Percentiles rank a stretch among this genome's conserved stretches.
Evolutionary conservation across 2,113 vertebrate genomes (phyloP).

Genomic region (Oceanites oceanicus): DNA sequence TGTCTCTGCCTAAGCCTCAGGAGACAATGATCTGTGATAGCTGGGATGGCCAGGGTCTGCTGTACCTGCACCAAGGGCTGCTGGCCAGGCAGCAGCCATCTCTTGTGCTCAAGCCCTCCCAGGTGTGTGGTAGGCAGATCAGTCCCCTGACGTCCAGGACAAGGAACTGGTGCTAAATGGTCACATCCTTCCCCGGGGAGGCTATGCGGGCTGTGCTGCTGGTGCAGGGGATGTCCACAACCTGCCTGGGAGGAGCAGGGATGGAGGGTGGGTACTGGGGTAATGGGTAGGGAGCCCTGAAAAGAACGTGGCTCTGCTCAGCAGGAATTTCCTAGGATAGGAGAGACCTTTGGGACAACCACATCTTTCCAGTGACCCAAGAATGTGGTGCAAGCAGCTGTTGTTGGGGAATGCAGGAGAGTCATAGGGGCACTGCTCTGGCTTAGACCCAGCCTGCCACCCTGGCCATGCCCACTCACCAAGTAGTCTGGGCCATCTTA

Average conservation of each 20-base stretch:
- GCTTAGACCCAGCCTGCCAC: not conserved
- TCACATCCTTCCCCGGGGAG: not conserved
- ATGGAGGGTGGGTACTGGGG: not conserved
- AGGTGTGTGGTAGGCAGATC: not conserved
- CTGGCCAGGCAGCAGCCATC: rapidly evolving
- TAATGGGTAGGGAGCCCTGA: not conserved
- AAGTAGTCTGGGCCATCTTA: not conserved
- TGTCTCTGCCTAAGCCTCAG: not conserved
- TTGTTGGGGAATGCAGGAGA: not conserved
- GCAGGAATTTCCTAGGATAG: not conserved
- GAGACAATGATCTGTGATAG: not conserved
- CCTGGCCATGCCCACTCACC: not conserved
- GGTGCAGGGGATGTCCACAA: not conserved
- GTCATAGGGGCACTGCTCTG: not conserved
- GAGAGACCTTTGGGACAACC: not conserved
- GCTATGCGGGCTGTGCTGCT: not conserved
- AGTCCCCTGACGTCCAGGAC: not conserved
- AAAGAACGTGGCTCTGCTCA: not conserved
- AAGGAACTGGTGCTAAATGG: not conserved
- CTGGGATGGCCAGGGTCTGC: not conserved
- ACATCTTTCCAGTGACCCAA: not conserved
- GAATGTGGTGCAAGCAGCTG: not conserved
- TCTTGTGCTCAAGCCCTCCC: not conserved
- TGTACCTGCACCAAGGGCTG: too few species aligned
- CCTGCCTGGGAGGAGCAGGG: not conserved